Conservation (phyloP, 2,113 vertebrate genomes). For the Hemichromis elongatus region DNA sequence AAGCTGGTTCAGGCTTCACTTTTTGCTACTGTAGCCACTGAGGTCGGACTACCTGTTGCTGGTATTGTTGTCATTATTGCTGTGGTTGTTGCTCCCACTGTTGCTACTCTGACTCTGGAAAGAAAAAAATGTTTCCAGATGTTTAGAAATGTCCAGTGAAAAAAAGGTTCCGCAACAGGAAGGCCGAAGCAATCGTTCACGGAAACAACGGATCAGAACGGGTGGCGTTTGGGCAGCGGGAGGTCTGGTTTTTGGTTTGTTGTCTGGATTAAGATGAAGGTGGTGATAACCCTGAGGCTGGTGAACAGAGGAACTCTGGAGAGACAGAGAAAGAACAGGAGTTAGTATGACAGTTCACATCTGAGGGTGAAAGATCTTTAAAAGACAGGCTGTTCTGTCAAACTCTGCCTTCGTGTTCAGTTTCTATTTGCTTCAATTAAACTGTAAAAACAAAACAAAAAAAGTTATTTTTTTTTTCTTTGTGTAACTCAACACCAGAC, state of each 20-base stretch:
- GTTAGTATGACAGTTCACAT: background rate
- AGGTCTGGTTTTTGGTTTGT: slow-evolving; percentile 13
- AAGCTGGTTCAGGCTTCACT: background rate
- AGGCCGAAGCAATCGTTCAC: background rate
- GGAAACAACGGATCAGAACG: background rate
- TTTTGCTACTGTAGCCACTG: slow-evolving; percentile 4
- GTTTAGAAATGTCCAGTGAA: background rate
- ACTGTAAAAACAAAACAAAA: background rate
- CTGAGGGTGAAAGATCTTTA: background rate
- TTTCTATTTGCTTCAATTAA: background rate
- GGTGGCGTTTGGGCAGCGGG: background rate
- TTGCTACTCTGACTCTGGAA: background rate
- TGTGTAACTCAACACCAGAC: too few relatives aligned
- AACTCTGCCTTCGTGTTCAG: background rate
- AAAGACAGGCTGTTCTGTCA: background rate
- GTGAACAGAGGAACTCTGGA: slow-evolving; percentile 11
- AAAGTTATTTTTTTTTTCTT: too few relatives aligned
- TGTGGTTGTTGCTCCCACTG: slow-evolving; percentile 2
- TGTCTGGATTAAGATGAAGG: slow-evolving; percentile 6
- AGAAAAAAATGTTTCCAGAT: background rate
- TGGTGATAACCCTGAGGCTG: slow-evolving; percentile 37
- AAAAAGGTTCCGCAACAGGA: background rate
- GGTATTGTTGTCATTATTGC: background rate
- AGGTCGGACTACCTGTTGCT: background rate
- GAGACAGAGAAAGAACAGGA: background rate